Conservation (phyloP, 1,140 invertebrate genomes). For the Helicoverpa armigera region DNA sequence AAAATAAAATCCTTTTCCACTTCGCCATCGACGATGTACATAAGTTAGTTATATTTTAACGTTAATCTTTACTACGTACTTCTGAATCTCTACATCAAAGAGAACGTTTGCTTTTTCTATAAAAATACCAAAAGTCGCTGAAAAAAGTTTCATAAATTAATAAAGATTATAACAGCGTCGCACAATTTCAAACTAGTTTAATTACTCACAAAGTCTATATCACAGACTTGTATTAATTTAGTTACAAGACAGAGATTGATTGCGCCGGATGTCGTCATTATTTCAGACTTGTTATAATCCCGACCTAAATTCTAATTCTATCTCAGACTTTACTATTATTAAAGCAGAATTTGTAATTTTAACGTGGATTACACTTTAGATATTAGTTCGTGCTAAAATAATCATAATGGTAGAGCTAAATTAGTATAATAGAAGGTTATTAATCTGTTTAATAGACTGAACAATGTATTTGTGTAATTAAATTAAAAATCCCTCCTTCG, state of each 20-base stretch:
- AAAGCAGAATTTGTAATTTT: neutral
- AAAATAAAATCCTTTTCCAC: too few relatives aligned
- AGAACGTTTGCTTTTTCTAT: neutral
- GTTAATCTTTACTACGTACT: too few relatives aligned
- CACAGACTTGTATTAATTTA: conserved; percentile 48
- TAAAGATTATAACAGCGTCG: conserved; percentile 10
- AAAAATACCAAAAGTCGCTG: neutral
- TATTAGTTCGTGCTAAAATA: too few relatives aligned
- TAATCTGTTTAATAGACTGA: too few relatives aligned
- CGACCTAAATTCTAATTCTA: conserved; percentile 16
- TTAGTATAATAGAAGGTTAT: too few relatives aligned
- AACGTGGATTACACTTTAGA: neutral
- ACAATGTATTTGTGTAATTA: too few relatives aligned
- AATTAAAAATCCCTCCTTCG: too few relatives aligned
- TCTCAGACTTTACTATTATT: conserved; percentile 7
- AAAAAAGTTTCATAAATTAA: neutral
- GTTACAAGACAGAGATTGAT: conserved; percentile 55
- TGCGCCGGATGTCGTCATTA: conserved; percentile 50
- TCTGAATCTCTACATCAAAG: too few relatives aligned
- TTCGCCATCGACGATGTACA: too few relatives aligned
- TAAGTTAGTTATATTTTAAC: too few relatives aligned
- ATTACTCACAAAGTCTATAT: conserved; percentile 26
- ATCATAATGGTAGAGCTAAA: too few relatives aligned
- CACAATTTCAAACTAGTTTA: conserved; percentile 1
- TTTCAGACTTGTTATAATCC: conserved; percentile 38